Base-by-base conservation (phyloP, 23 tunicate genomes). In the Styela clava region DNA sequence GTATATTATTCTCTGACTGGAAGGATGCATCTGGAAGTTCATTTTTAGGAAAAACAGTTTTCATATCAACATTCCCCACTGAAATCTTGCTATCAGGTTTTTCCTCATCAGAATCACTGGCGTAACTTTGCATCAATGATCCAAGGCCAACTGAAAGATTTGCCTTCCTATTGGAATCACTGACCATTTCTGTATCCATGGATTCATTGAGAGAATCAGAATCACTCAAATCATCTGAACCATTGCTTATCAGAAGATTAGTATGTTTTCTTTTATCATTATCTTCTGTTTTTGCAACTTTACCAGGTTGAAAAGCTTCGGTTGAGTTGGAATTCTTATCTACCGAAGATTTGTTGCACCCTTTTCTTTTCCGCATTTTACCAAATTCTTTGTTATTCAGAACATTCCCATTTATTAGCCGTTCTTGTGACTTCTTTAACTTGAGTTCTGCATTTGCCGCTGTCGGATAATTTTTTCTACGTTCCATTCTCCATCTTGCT, bases 401-500 rank as follows among this genome's bases (percentile, higher is more conserved):
- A 24, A 91, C 88, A 56, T 89, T 89, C 3, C 97, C 97, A 24
- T 79, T 64, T 33, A 16, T 27, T 29, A 9, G 25, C 44, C 73
- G 74, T 25, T 83, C 69, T 16, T 35, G 51, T 31, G 31, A 76
- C 74, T 81, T 52, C 34, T 31, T 61, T 56, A 34, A 65, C 51
- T 93, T 93, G 24, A 74, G 70, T 79, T 87, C 31, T 21, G 88
- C 74, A 21, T 81, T 81, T 62, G 69, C 34, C 20, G 35, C 31
- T 9, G 98, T 83, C 0, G 98, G 98, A 78, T 83, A 93, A 52
- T 93, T 93, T 63, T 74, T 93, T 74, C 76, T 79, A 36, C 98
- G 61, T 69, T 87, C 93, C 23, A 81, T 93, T 35, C 93, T 33
- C 98, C 98, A 93, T 64, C 84, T 88, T 34, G n/a, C 19, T 5